phyloP scores from a whole-genome alignment of 2,797 vertebrate species.

The Sylvia borin region DNA sequence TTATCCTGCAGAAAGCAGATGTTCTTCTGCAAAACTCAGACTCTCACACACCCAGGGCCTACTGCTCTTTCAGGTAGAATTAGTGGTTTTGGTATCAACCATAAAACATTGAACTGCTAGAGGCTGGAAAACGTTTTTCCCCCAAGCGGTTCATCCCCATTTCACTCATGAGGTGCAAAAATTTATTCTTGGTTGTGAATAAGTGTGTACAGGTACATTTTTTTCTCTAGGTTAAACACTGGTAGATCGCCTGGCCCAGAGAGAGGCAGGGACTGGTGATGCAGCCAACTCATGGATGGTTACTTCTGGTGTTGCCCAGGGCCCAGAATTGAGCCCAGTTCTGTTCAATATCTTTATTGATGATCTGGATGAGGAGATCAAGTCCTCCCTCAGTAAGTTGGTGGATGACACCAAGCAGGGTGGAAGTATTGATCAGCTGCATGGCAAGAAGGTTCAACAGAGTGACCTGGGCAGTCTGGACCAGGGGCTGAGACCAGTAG shows the following conservation, averaged over 20 bases:
- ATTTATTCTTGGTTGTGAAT: not conserved
- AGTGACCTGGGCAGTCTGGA: too few species aligned
- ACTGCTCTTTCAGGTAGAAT: not conserved
- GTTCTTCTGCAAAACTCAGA: not conserved
- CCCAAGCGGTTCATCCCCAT: not conserved
- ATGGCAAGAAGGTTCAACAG: not conserved
- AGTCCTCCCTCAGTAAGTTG: not conserved
- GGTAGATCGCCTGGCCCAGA: fast-evolving
- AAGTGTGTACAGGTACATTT: fast-evolving
- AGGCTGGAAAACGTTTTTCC: not conserved
- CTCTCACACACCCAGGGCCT: not conserved
- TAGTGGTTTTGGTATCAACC: not conserved
- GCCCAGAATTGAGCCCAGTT: not conserved
- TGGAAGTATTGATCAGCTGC: not conserved
- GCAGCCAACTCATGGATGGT: too few species aligned
- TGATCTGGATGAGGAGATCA: not conserved
- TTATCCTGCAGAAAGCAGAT: constrained; percentile 43
- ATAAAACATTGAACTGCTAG: not conserved
- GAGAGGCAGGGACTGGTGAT: too few species aligned
- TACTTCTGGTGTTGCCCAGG: not conserved
- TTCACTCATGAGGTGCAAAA: not conserved
- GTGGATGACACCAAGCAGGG: too few species aligned
- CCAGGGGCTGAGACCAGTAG: fast-evolving
- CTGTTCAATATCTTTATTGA: too few species aligned
- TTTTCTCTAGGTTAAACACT: not conserved